These are phyloP conservation scores for Passer domesticus DNA, from an alignment of 2,113 vertebrate genomes.

Conservation along the genomic window DNA sequence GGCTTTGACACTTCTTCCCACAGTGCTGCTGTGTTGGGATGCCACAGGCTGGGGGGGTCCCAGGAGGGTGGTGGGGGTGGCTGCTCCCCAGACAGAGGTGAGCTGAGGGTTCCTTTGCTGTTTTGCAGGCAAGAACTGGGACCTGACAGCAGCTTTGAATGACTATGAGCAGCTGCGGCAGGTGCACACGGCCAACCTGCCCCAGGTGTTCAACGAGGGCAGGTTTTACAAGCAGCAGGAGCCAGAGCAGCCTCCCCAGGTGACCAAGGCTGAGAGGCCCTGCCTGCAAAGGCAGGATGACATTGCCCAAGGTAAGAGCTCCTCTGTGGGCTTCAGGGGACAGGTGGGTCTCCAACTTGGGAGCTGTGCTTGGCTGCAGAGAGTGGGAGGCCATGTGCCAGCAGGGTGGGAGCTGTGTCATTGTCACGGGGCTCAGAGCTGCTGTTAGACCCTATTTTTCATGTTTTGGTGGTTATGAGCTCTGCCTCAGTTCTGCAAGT, in stretches of 20 bases:
- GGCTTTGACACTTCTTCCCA: background rate
- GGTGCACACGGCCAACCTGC: constrained; percentile 93
- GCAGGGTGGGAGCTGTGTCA: background rate
- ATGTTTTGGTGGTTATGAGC: background rate
- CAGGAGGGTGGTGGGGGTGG: background rate
- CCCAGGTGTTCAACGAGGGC: constrained; percentile 93
- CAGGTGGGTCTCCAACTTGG: background rate
- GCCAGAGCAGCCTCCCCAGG: constrained; percentile 79
- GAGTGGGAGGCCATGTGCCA: background rate
- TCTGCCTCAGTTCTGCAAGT: background rate
- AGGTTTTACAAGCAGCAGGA: constrained; percentile 83
- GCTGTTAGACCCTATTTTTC: background rate
- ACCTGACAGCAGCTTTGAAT: constrained; percentile 91
- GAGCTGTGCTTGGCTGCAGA: background rate
- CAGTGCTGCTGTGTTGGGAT: background rate
- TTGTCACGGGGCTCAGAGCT: background rate
- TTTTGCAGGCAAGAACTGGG: constrained; percentile 95
- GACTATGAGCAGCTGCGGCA: constrained; percentile 97
- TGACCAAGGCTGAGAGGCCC: constrained; percentile 79
- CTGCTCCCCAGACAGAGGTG: background rate
- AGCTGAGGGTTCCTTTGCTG: background rate
- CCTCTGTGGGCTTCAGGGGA: background rate
- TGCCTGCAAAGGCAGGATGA: constrained; percentile 91
- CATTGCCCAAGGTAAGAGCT: constrained; percentile 81
- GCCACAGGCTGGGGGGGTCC: background rate